A percentile compares a stretch with the other conserved stretches of the same genome.
Conservation (phyloP, 1,140 invertebrate genomes). For the Antheraea pernyi region DNA sequence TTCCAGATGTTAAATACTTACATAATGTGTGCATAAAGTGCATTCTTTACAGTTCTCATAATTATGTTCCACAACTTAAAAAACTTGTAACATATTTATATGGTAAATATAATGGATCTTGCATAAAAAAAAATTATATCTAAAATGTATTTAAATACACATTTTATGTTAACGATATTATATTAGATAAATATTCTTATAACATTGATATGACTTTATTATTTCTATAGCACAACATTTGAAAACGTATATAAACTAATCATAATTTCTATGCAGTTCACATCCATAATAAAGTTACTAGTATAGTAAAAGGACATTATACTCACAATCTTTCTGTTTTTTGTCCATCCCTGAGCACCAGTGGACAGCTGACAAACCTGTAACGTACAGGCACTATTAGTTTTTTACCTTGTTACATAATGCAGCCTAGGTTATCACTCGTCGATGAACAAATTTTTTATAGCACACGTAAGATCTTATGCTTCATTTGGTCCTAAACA, state of each 20-base stretch:
- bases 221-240: background rate
- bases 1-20: too few relatives aligned
- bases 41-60: too few relatives aligned
- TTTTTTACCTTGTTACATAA: slow-evolving; percentile 75
- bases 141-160: background rate
- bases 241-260: background rate
- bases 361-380: slow-evolving; percentile 85
- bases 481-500: slow-evolving; percentile 24
- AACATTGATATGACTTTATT: background rate
- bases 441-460: slow-evolving; percentile 35
- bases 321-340: slow-evolving; percentile 87
- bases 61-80: too few relatives aligned
- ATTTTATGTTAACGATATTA: background rate
- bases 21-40: too few relatives aligned
- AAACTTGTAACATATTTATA: too few relatives aligned
- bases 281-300: background rate
- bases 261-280: background rate
- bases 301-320: background rate
- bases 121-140: too few relatives aligned
- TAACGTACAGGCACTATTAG: slow-evolving; percentile 64
- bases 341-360: slow-evolving; percentile 84
- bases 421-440: slow-evolving; percentile 72
- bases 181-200: background rate
- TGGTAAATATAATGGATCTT: too few relatives aligned
- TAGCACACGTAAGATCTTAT: slow-evolving; percentile 31